These are phyloP conservation scores for Chrysolina haemoptera DNA, from an alignment of 2,888 invertebrate species.

Conservation along the genomic window DNA sequence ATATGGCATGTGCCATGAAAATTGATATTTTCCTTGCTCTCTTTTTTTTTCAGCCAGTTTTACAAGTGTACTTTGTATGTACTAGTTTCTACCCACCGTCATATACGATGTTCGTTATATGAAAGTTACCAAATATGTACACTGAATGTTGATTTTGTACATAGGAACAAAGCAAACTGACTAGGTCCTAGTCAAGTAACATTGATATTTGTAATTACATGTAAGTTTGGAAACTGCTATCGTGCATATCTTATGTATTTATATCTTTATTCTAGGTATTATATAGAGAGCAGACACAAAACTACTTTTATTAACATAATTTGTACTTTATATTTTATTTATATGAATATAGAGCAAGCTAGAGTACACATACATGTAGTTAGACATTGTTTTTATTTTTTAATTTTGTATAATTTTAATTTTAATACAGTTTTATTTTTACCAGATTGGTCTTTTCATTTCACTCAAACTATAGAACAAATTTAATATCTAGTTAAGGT, in stretches of 20 bases:
- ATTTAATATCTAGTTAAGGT: too few relatives aligned
- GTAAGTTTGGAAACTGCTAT: conserved; percentile 60
- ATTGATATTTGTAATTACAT: conserved; percentile 62
- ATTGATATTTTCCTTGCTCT: conserved; percentile 27
- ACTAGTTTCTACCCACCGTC: conserved; percentile 40
- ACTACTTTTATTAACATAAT: conserved; percentile 62
- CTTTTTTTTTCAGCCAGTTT: conserved; percentile 40
- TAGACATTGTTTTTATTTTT: conserved; percentile 65
- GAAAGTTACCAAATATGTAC: conserved; percentile 71
- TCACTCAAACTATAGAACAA: neutral
- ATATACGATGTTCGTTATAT: conserved; percentile 66
- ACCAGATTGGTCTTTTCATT: conserved; percentile 47
- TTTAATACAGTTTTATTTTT: conserved; percentile 69
- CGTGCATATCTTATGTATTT: conserved; percentile 64
- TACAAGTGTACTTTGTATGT: conserved; percentile 39
- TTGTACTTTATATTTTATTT: conserved; percentile 65
- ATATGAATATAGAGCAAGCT: conserved; percentile 62
- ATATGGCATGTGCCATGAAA: conserved; percentile 15
- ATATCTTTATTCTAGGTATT: conserved; percentile 61
- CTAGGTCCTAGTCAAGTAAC: conserved; percentile 69
- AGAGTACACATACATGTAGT: conserved; percentile 65
- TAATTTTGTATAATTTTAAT: conserved; percentile 68
- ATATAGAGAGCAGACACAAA: conserved; percentile 58
- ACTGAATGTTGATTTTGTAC: conserved; percentile 65
- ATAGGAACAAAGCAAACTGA: conserved; percentile 64